phyloP scores from a whole-genome alignment of 2,113 vertebrate species.

The Crotophaga sulcirostris region DNA sequence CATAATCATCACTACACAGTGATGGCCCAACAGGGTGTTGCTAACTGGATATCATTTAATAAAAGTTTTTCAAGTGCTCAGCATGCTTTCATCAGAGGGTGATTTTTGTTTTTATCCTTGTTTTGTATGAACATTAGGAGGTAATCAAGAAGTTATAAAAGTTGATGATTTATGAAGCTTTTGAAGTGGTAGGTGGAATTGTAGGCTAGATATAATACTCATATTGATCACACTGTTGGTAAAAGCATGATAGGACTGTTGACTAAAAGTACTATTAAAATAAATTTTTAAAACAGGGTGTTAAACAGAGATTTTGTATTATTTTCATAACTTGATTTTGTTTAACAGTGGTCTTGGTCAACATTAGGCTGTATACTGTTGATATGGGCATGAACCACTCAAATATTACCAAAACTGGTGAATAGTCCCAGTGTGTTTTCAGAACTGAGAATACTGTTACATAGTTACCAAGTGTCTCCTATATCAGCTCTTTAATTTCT shows the following conservation, averaged over 20 bases:
- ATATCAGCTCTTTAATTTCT: neutral
- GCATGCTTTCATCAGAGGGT: conserved; percentile 69
- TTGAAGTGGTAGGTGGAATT: conserved; percentile 59
- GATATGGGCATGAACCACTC: neutral
- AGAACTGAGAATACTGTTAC: neutral
- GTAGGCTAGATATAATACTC: conserved; percentile 45
- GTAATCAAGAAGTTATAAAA: conserved; percentile 75
- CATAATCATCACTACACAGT: conserved; percentile 65
- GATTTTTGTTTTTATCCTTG: conserved; percentile 73
- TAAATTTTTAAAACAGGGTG: conserved; percentile 11
- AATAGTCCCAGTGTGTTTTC: neutral
- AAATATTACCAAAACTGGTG: neutral
- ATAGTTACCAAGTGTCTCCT: neutral
- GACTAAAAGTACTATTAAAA: conserved; percentile 59
- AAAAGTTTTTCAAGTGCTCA: conserved; percentile 74
- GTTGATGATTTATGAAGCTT: conserved; percentile 73
- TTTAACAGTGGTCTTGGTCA: neutral
- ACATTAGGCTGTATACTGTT: neutral
- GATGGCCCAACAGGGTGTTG: conserved; percentile 71
- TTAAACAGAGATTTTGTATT: conserved; percentile 29
- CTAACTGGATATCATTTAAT: conserved; percentile 72
- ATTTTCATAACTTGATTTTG: conserved; percentile 31
- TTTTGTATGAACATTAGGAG: conserved; percentile 68
- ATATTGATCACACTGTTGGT: conserved; percentile 61
- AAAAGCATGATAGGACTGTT: conserved; percentile 62